Base-by-base conservation (phyloP, 2,888 invertebrate genomes). In the Melanotus villosus region DNA sequence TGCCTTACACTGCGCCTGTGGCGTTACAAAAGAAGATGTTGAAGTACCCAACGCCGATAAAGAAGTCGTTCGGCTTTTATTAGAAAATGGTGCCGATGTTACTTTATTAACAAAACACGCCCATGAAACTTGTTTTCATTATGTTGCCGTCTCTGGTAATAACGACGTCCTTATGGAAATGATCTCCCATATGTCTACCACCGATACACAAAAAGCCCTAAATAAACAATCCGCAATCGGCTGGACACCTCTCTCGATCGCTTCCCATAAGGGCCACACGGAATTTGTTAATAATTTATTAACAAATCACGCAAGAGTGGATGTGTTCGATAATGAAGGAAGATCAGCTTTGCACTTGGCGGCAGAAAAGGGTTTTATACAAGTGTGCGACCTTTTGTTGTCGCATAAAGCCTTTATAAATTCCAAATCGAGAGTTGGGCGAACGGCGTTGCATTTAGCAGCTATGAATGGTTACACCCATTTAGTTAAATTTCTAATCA, bases 381-480 rank as follows among this genome's bases (percentile, higher is more conserved):
- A 93, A 87, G 95, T 95, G 0, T 95, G 95, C 84, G 95, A 95
- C 87, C 96, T 90, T 0, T 86, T 99, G 58, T 87, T 99, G 38
- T 93, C 95, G 56, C 94, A 97, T 85, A 99, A 99, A 85, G 99
- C 99, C 0, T 99, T 99, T 85, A 99, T 99, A 73, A 99, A 99
- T 85, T 98, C 98, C 12, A 98, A 99, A 85, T 98, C 98, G 0
- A 91, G 99, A 81, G 95, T 97, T 72, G 99, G 99, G 4, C 89
- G 99, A 77, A 99, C 99, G 4, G 98, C 99, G 0, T 88, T 99
- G 12, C 99, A 99, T 87, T 88, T 98, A 82, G 98, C 99, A 0
- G 97, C 98, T 1, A 94, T 96, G 92, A 97, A 97, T 82, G 99
- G 99, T 5, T 98, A 93, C 85, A 92, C 95, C 10, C 93, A 96